Base-by-base conservation (phyloP, 1,140 invertebrate species). In the Halesus radiatus region DNA sequence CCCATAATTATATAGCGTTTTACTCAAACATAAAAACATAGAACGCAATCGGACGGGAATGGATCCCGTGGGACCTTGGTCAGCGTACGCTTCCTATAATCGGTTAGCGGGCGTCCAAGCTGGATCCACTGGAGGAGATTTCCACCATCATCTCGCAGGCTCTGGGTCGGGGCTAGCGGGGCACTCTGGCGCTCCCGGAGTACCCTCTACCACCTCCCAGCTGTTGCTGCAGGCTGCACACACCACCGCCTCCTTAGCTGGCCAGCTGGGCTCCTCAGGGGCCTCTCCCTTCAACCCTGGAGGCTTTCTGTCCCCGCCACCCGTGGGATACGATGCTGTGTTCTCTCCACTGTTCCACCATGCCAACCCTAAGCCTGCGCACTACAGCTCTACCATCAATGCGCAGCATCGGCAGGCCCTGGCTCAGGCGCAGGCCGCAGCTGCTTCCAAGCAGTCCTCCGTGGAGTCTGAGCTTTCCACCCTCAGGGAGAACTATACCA, bases 31-130 rank as follows among this genome's bases (percentile, higher is more conserved):
- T 18, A 16, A 60, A 62, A 54, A 76, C 4, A 37, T 15, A 62
- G 60, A 60, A 20, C 15, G 52, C 58, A 78, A 77, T 56, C 52
- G 56, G 62, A 10, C 70, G 87, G 88, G 88, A 88, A 95, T 95
- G 93, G 94, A 95, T 93, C 93, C 94, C 86, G 93, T 93, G 88
- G 93, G 93, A 90, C 93, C 94, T 90, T 95, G 94, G 94, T 92
- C 91, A 86, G 91, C 91, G 86, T 94, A 94, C 87, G 90, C 93
- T 85, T 92, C 93, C 68, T 94, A 94, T 91, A 94, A 94, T 89
- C 92, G 93, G 84, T 87, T 94, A 86, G 89, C 91, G 83, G 90
- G 91, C 80, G 91, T 92, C 84, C 90, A 92, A 83, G 90, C 91
- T 66, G 89, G 90, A 85, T 90, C 91, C 84, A 86, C 91, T 84